Percentiles rank a stretch among this genome's conserved stretches.
Conservation (phyloP, 2,113 vertebrate species). For the rat (Rattus norvegicus) region GRCr8 NC_086029.1:74553501-74554000, state of each 20-base stretch:
- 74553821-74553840: not conserved
- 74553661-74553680: not conserved
- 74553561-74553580: not conserved
- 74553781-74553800: not conserved
- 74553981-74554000: not conserved
- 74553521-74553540: not conserved
- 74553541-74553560: constrained; percentile 31
- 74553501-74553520: not conserved
- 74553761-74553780: not conserved
- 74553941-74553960: not conserved
- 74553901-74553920: not conserved
- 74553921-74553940: not conserved
- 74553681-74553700: not conserved
- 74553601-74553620: not conserved
- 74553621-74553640: not conserved
- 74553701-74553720: not conserved
- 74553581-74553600: not conserved
- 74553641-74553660: not conserved
- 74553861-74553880: not conserved
- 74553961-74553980: not conserved
- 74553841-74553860: not conserved
- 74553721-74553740: not conserved
- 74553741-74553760: not conserved
- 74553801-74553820: not conserved
- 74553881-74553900: not conserved